Base-by-base conservation (phyloP, 2,113 vertebrate species). In the Romanogobio albipinnatus region DNA sequence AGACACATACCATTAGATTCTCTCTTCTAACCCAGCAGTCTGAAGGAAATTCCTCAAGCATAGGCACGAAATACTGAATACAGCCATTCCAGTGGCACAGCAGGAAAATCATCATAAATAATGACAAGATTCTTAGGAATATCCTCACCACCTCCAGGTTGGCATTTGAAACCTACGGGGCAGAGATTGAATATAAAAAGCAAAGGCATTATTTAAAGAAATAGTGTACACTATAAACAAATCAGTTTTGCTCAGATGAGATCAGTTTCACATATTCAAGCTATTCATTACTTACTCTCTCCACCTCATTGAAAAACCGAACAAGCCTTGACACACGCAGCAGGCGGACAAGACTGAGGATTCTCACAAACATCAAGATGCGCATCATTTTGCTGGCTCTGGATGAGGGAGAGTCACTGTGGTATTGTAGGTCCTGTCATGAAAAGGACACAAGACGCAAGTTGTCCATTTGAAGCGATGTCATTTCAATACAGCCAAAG, bases 11-110 rank as follows among this genome's bases (percentile, higher is more conserved):
- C 93, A 92, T 93, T 68, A 95, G 86, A 84, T 95, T 95, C 82
- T 94, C 93, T 76, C 91, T 93, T 14, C 92, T 90, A 81, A 95
- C 92, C 94, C 94, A 95, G 85, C 93, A 94, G 87, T 94, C 92
- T 0, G 88, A 58, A 19, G 94, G 94, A 85, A 95, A 95, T 89
- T 93, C 93, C 81, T 94, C 92, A 84, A 95, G 88, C 92, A 93
- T 93, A 9, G 93, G 93, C 14, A 95, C 93, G 53, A 95, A 95
- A 77, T 94, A 95, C 89, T 95, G 94, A 89, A 95, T 94, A 91
- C 94, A 95, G 64, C 93, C 93, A 39, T 94, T 95, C 94, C 94
- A 95, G 88, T 95, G 94, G 81, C 93, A 94, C 81, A 95, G 87
- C 81, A 94, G 87, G 89, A 94, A 93, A 53, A 95, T 94, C 92